A percentile compares a stretch with the other conserved stretches of the same genome.
These are phyloP conservation scores for Coleophora flavipennella DNA, from an alignment of 2,888 invertebrate species.

Conservation along the genomic window DNA sequence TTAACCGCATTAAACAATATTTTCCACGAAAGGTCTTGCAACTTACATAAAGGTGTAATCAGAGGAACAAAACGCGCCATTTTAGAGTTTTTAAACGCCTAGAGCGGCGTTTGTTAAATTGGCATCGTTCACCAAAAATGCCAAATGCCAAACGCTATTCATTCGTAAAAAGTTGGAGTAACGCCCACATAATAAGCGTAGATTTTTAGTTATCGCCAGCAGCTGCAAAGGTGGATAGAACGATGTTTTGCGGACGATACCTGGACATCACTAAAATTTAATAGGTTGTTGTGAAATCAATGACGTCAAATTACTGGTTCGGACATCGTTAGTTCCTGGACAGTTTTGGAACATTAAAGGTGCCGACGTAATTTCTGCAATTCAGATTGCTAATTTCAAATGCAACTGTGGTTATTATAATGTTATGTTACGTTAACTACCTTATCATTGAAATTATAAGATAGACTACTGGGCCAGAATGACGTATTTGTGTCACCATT, in stretches of 20 bases:
- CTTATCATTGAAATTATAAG: too few relatives aligned
- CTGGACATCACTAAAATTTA: conserved; percentile 37
- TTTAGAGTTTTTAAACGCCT: conserved; percentile 21
- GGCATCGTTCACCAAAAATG: conserved; percentile 40
- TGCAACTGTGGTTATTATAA: too few relatives aligned
- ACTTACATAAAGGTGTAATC: conserved; percentile 26
- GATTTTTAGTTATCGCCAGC: conserved; percentile 40
- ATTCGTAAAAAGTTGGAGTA: conserved; percentile 25
- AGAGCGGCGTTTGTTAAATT: conserved; percentile 20
- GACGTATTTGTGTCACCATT: too few relatives aligned
- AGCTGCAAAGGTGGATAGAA: conserved; percentile 38
- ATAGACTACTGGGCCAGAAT: too few relatives aligned
- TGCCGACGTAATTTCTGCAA: conserved; percentile 6
- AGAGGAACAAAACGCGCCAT: conserved; percentile 22
- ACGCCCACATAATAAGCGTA: conserved; percentile 44
- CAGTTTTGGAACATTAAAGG: conserved; percentile 2
- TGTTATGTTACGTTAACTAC: too few relatives aligned
- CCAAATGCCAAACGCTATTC: conserved; percentile 32
- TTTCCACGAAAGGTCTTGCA: conserved; percentile 17
- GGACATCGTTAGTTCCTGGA: conserved; percentile 20
- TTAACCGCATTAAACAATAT: not conserved
- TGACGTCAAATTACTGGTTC: conserved; percentile 38
- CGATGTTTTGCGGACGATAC: conserved; percentile 28
- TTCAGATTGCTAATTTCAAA: too few relatives aligned
- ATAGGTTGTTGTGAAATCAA: conserved; percentile 43